These are phyloP conservation scores for Poecilia velifera DNA, from an alignment of 2,797 vertebrate species.

Conservation along the genomic window DNA sequence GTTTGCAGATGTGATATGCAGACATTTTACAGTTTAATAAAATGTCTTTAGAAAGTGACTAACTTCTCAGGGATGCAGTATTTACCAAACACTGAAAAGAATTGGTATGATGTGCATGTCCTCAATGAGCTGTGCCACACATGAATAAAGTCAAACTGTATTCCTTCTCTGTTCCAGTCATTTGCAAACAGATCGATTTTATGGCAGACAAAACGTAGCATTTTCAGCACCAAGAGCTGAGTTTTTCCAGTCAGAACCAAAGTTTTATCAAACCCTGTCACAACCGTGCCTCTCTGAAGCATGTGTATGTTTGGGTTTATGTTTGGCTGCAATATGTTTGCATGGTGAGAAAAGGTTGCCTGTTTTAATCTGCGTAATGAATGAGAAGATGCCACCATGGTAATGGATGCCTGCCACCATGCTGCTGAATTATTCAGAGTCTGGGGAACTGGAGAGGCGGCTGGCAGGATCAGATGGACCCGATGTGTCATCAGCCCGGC, in stretches of 20 bases:
- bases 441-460: constrained; percentile 91
- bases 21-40: too few species aligned
- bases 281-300: not conserved
- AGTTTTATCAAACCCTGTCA: not conserved
- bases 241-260: not conserved
- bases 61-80: too few species aligned
- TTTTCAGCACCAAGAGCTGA: not conserved
- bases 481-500: constrained; percentile 66
- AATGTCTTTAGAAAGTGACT: not conserved
- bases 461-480: constrained; percentile 87
- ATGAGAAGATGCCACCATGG: constrained; percentile 88
- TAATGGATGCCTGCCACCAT: constrained; percentile 94
- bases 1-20: too few species aligned
- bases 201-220: not conserved
- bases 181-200: not conserved
- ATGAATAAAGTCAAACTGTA: not conserved
- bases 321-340: constrained; percentile 78
- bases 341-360: constrained; percentile 54
- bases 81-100: not conserved
- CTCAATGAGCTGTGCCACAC: not conserved
- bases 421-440: constrained; percentile 94
- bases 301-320: not conserved
- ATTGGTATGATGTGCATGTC: not conserved
- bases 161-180: not conserved
- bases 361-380: constrained; percentile 96